These are phyloP conservation scores for Dryococelus australis DNA, from an alignment of 2,888 invertebrate species.

Conservation along the genomic window DNA sequence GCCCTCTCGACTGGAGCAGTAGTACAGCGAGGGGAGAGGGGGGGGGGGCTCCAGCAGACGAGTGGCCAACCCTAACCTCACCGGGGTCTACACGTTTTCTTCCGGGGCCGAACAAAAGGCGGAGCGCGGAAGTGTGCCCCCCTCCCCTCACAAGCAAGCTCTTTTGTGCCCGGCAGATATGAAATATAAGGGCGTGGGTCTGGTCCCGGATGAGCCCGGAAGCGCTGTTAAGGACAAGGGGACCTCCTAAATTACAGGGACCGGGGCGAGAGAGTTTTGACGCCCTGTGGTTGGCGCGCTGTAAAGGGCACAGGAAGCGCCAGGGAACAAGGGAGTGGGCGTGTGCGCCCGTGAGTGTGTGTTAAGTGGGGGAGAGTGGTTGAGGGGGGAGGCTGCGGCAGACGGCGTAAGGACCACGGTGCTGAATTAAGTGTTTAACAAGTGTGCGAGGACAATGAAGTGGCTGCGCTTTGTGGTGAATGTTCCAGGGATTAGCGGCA, in stretches of 20 bases:
- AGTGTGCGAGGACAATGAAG: slow-evolving; percentile 16
- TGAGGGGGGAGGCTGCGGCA: background rate
- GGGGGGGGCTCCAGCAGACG: background rate
- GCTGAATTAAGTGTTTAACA: slow-evolving; percentile 16
- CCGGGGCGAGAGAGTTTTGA: background rate
- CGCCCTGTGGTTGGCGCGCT: no score
- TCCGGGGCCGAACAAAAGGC: background rate
- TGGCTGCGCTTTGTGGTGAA: slow-evolving; percentile 5
- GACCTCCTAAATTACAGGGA: slow-evolving; percentile 3
- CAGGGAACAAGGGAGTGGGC: background rate
- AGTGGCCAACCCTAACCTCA: background rate
- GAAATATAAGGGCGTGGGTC: no score
- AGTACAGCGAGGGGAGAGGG: no score
- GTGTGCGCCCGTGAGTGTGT: background rate
- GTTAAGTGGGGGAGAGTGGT: background rate
- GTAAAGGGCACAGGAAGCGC: background rate
- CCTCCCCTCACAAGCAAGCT: background rate
- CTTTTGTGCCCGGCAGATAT: background rate
- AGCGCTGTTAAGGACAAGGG: background rate
- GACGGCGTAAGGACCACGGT: background rate
- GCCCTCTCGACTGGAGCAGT: no score
- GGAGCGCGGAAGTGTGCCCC: background rate
- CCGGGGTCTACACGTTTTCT: background rate
- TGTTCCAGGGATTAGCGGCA: slow-evolving; percentile 1
- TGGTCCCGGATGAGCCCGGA: background rate